Evolutionary conservation across 2,113 vertebrate species (phyloP).

Genomic region (Hyla sarda): DNA sequence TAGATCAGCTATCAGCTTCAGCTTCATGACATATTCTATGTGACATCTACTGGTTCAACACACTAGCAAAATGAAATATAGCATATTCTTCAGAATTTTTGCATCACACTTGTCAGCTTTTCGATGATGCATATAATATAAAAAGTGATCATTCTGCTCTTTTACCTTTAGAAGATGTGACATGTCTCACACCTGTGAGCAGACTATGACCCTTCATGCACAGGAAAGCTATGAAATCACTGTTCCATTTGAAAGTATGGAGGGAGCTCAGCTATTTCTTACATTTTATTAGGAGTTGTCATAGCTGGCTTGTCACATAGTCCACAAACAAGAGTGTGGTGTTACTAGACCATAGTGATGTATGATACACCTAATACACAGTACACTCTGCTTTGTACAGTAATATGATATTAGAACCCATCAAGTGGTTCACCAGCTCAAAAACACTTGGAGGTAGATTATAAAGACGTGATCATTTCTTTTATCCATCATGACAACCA

Average conservation of each 20-base stretch:
- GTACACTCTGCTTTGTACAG: no score
- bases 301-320: not conserved
- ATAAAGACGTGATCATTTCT: no score
- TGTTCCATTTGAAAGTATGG: not conserved
- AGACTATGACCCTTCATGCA: not conserved
- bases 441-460: no score
- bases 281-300: not conserved
- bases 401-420: no score
- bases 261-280: not conserved
- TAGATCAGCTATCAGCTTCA: no score
- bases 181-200: not conserved
- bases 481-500: no score
- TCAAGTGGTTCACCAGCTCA: no score
- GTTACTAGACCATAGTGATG: not conserved
- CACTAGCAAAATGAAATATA: not conserved
- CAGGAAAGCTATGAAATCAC: slow-evolving; percentile 9
- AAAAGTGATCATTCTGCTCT: not conserved
- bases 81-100: not conserved
- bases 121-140: not conserved
- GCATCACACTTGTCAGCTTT: not conserved
- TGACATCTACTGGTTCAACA: not conserved
- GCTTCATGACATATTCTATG: not conserved
- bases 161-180: slow-evolving; percentile 9
- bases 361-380: not conserved
- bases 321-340: not conserved